A percentile compares a stretch with the other conserved stretches of the same genome.
Evolutionary conservation across 2,113 vertebrate genomes (phyloP).

Genomic region (Sciurus niger): DNA sequence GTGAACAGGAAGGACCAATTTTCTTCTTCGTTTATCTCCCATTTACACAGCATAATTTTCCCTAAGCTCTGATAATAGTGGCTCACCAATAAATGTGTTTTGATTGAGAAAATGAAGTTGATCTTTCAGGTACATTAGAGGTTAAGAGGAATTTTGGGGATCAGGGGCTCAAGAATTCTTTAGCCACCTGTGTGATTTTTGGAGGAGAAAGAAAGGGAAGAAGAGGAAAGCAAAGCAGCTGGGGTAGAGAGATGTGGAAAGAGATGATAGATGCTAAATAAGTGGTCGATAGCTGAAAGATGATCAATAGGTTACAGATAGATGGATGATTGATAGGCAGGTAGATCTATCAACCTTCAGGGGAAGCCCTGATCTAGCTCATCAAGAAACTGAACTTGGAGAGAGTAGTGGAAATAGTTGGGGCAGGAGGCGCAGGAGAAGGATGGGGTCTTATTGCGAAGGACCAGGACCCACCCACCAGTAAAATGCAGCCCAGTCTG

Average conservation of each 20-base stretch:
- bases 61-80: not conserved
- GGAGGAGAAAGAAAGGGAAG: not conserved
- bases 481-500: not conserved
- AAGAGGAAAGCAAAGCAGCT: too few species aligned
- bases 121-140: not conserved
- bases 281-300: too few species aligned
- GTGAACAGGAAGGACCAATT: not conserved
- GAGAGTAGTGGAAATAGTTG: not conserved
- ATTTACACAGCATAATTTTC: slow-evolving; percentile 9
- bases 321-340: too few species aligned
- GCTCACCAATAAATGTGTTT: not conserved
- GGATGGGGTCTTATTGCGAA: not conserved
- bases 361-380: not conserved
- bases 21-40: not conserved
- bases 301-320: too few species aligned
- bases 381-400: not conserved
- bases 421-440: not conserved
- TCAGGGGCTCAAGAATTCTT: not conserved
- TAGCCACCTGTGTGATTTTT: not conserved
- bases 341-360: not conserved
- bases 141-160: not conserved
- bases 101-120: not conserved
- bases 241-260: too few species aligned
- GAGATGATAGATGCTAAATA: too few species aligned
- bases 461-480: not conserved